phyloP scores from a whole-genome alignment of 2,113 vertebrate species.

The Sinosuthora webbiana region DNA sequence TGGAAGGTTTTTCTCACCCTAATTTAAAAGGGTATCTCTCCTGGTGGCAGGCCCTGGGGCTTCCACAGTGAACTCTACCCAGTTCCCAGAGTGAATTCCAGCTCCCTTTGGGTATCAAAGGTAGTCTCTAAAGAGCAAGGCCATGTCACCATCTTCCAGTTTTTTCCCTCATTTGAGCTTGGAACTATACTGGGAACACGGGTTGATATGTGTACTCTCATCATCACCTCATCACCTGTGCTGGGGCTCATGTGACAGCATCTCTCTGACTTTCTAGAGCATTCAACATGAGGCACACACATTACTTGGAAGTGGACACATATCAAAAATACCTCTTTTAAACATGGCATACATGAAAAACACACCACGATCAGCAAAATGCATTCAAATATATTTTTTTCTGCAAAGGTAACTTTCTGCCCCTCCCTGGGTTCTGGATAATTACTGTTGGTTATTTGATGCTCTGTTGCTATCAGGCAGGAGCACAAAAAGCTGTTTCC shows the following conservation, averaged over 20 bases:
- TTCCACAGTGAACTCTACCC: background rate
- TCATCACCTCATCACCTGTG: background rate
- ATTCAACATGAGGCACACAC: rapidly evolving
- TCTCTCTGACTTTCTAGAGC: background rate
- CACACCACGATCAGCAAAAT: background rate
- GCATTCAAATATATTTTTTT: background rate
- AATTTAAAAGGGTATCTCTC: background rate
- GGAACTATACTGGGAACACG: rapidly evolving
- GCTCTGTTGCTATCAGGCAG: background rate
- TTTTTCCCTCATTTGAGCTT: background rate
- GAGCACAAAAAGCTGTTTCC: background rate
- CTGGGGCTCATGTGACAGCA: rapidly evolving
- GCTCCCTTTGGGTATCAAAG: background rate
- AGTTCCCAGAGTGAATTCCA: background rate
- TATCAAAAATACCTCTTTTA: background rate
- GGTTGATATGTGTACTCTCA: rapidly evolving
- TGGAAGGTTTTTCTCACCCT: background rate
- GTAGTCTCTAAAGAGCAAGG: background rate
- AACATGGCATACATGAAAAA: background rate
- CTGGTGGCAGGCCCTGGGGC: background rate
- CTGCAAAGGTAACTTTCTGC: background rate
- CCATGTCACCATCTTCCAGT: background rate
- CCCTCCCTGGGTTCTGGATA: background rate
- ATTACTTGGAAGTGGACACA: background rate
- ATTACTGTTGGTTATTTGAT: background rate